Percentiles rank a stretch among this genome's conserved stretches.
Evolutionary conservation across 2,797 vertebrate genomes (phyloP).

Genomic region (Chelidonichthys spinosus): DNA sequence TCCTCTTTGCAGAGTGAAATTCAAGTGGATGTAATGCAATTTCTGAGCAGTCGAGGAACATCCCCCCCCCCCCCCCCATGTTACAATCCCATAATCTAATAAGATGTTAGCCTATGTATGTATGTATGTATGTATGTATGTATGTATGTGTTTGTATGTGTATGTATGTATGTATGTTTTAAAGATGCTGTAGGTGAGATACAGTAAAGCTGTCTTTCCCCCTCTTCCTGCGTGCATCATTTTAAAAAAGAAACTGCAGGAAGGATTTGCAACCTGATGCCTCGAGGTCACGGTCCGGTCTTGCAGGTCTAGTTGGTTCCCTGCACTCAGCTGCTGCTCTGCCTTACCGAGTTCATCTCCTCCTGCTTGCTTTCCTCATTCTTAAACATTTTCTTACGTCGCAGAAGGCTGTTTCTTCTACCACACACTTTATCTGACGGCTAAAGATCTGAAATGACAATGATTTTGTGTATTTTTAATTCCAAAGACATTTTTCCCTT

Average conservation of each 20-base stretch:
- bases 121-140: no score
- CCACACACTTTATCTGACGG: neutral
- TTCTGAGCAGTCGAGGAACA: slow-evolving; percentile 9
- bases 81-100: slow-evolving; percentile 15
- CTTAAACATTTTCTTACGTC: neutral
- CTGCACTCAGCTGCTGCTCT: slow-evolving; percentile 20
- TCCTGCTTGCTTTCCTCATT: no score
- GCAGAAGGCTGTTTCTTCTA: neutral
- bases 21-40: slow-evolving; percentile 26
- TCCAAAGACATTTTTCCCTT: slow-evolving; percentile 33
- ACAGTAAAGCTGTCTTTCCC: neutral
- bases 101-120: slow-evolving; percentile 17
- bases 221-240: slow-evolving; percentile 15
- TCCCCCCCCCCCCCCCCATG: slow-evolving; percentile 1
- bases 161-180: neutral
- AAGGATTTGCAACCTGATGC: slow-evolving; percentile 37
- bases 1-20: slow-evolving; percentile 1
- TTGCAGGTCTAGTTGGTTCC: slow-evolving; percentile 5
- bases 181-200: slow-evolving; percentile 14
- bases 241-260: slow-evolving; percentile 29
- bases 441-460: neutral
- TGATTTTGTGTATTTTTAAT: slow-evolving; percentile 37
- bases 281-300: slow-evolving; percentile 17
- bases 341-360: slow-evolving; percentile 7
- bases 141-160: no score